Conservation (phyloP, 2,888 invertebrate species). For the Fragum whitleyi region DNA sequence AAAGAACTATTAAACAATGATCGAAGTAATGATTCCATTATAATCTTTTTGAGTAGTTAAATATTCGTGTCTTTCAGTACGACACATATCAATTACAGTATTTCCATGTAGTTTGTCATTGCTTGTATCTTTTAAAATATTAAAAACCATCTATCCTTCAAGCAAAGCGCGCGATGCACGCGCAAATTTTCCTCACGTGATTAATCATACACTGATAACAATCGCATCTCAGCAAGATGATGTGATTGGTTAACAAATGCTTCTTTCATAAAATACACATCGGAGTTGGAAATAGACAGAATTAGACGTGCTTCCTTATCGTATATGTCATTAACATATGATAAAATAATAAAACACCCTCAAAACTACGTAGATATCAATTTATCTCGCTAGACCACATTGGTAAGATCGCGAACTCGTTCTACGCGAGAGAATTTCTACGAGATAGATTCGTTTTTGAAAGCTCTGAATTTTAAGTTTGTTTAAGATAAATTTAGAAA, state of each 20-base stretch:
- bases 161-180: slow-evolving; percentile 53
- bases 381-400: slow-evolving; percentile 46
- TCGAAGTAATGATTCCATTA: too few species aligned
- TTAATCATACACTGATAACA: slow-evolving; percentile 58
- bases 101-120: too few species aligned
- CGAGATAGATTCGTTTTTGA: slow-evolving; percentile 15
- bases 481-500: slow-evolving; percentile 6
- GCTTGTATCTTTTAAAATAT: too few species aligned
- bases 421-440: background rate
- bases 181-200: slow-evolving; percentile 52
- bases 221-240: slow-evolving; percentile 51
- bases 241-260: slow-evolving; percentile 47
- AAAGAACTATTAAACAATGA: too few species aligned
- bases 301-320: slow-evolving; percentile 22
- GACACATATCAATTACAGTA: too few species aligned
- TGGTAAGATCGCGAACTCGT: slow-evolving; percentile 14
- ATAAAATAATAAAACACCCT: slow-evolving; percentile 35
- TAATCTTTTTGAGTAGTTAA: too few species aligned
- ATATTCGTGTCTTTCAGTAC: too few species aligned
- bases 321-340: slow-evolving; percentile 48
- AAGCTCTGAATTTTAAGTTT: slow-evolving; percentile 17
- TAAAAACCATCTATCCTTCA: slow-evolving; percentile 43
- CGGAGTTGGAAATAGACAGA: slow-evolving; percentile 37
- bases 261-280: slow-evolving; percentile 57
- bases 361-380: background rate